Evolutionary conservation across 92 coral and sea anemone genomes (phyloP), one percentile per base, ranked within the genome.

Genomic region (Metridium senile): DNA sequence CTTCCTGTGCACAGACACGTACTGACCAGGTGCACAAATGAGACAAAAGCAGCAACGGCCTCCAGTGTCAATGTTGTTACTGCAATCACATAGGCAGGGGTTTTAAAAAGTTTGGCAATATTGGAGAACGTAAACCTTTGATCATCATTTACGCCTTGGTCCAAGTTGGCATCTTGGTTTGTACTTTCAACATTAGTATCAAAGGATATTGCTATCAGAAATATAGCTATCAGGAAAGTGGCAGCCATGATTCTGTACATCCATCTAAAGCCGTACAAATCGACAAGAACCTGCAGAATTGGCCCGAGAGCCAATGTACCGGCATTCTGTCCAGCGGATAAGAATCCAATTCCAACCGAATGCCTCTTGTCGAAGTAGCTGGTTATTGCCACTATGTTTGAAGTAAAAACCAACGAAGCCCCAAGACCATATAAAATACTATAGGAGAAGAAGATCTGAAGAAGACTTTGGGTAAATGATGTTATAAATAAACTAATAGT

Each of bases 271-370:
- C 83, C 90, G 28, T 30, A 51, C 52, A 30, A 45, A 64, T 76
- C 87, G 20, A 86, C 28, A 64, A 81, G 71, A 7, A 45, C 30
- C 71, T 86, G 90, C 13, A 81, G 64, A 18, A 81, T 19, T 6
- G 86, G 90, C 19, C 83, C 82, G 33, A 81, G 69, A 21, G 80
- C 72, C 26, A 86, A 71, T 43, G 74, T 82, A 21, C 90, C 90
- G 10, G 72, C 43, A 11, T 83, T 74, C 52, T 53, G 66, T 8
- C 90, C 87, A 3, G 65, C 74, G 13, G 34, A 69, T 0, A 76
- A 28, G 29, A 86, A 56, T 28, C 90, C 90, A 30, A 72, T 46
- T 16, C 83, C 90, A 67, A 74, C 33, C 1, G 86, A 57, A 7
- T 78, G 90, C 68, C 90, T 58, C 49, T 68, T 81, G 26, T 74